Evolutionary conservation across 2,888 invertebrate genomes (phyloP), one percentile per base, ranked within the genome.

Genomic region (Chymomyza fuscimana): DNA sequence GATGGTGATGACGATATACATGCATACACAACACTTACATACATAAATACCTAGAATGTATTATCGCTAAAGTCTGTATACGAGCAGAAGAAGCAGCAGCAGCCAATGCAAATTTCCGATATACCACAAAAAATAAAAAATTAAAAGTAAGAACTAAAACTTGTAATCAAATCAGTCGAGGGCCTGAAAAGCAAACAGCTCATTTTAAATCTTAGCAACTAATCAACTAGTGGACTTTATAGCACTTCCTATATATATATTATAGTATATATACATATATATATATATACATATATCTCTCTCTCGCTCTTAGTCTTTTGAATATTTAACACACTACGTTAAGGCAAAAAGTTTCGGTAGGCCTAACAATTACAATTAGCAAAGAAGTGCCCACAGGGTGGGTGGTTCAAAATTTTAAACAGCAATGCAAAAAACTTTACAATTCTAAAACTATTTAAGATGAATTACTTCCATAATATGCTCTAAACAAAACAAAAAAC

Each of bases 241-340:
- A 83, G 86, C 86, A 84, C 83, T 79, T 81, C 73, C 86, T 73
- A 73, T 81, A 82, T 46, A 12, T 46, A 73, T 79, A 15, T n/a
- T 32, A 32, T 32, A 32, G 32, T 32, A 32, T 7, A 32, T 32
- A 32, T 32, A 32, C 2, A 40, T 40, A 40, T 40, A 40, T 10
- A 40, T 10, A 40, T 10, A 40, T 10, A 40, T 40, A 40, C 5
- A 12, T 40, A 73, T 79, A 15, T n/a, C 5, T 54, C 36, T 60
- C 83, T 83, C 78, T 86, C 73, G 83, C 81, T 81, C 86, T 81
- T 81, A 81, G 83, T 73, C 86, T 83, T 81, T 86, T 86, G 59
- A 61, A 15, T n/a, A 69, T 40, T 25, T 58, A 58, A 54, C 40
- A 54, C 40, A 61, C 40, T 40, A 16, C 29, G 29, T 32, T 22